These are phyloP conservation scores for Prorops nasuta DNA, from an alignment of 1,140 invertebrate genomes.

Conservation along the genomic window DNA sequence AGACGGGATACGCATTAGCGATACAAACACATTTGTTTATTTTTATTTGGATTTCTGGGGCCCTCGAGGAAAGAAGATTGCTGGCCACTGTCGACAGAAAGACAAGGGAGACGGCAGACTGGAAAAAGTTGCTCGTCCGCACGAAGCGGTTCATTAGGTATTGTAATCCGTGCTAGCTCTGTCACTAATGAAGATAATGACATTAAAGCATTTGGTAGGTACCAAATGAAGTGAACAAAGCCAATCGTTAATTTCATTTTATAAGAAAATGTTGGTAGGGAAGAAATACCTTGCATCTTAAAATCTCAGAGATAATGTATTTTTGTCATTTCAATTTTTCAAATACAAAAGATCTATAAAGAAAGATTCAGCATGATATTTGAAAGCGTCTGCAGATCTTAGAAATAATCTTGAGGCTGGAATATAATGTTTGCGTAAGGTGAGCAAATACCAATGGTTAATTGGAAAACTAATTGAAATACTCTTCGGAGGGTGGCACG, in stretches of 20 bases:
- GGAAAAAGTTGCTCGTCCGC: slow-evolving; percentile 41
- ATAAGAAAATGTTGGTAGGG: slow-evolving; percentile 23
- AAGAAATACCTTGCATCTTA: too few species aligned
- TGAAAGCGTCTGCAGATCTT: too few species aligned
- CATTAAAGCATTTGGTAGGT: slow-evolving; percentile 50
- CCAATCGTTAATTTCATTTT: slow-evolving; percentile 41
- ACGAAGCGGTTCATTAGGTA: slow-evolving; percentile 50
- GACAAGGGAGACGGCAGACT: slow-evolving; percentile 12
- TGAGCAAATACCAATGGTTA: too few species aligned
- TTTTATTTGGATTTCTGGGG: slow-evolving; percentile 43
- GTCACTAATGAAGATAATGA: slow-evolving; percentile 51
- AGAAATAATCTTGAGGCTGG: too few species aligned
- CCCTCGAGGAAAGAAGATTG: slow-evolving; percentile 28
- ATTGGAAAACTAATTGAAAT: background rate
- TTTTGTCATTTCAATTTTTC: background rate
- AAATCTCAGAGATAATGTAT: too few species aligned
- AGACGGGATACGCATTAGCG: slow-evolving; percentile 40
- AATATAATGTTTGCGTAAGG: too few species aligned
- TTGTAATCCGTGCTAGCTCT: slow-evolving; percentile 47
- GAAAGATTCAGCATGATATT: too few species aligned
- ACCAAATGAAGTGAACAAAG: slow-evolving; percentile 46
- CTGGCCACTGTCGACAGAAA: slow-evolving; percentile 9
- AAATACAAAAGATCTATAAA: too few species aligned
- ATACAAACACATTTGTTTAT: slow-evolving; percentile 52
- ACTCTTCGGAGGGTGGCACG: too few species aligned